Conservation (phyloP, 2,888 invertebrate genomes). For the Norana najaformis region DNA sequence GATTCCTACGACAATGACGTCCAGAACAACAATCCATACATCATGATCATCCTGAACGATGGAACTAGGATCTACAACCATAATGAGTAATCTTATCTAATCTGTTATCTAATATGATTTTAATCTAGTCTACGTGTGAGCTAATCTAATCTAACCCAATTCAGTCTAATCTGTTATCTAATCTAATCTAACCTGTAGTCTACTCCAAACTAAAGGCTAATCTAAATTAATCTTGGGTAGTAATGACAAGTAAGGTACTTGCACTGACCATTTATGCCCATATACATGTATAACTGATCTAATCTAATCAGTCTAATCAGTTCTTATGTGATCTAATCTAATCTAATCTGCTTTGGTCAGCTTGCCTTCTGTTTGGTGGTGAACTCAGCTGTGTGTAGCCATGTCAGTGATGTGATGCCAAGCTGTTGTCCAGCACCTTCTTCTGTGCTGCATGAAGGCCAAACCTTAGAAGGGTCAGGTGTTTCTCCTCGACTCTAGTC, state of each 20-base stretch:
- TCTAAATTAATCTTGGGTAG: neutral
- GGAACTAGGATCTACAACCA: constrained; percentile 91
- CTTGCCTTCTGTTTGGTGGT: too few species aligned
- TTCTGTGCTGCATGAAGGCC: too few species aligned
- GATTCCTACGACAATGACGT: constrained; percentile 99
- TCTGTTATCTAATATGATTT: neutral
- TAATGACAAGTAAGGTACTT: neutral
- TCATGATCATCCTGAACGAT: constrained; percentile 92
- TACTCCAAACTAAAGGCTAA: neutral
- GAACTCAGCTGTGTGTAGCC: too few species aligned
- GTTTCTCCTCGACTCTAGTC: too few species aligned
- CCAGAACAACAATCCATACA: constrained; percentile 71
- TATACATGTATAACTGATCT: too few species aligned
- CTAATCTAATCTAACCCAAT: neutral
- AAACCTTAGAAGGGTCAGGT: too few species aligned
- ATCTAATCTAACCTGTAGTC: neutral
- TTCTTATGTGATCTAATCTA: neutral
- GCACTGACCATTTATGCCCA: too few species aligned
- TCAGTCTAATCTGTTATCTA: too few species aligned
- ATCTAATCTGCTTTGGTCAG: neutral
- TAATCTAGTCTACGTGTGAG: neutral
- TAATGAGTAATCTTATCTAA: constrained; percentile 72
- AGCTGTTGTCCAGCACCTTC: too few species aligned
- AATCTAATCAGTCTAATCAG: too few species aligned
- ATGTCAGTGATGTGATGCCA: too few species aligned